A percentile compares a stretch with the other conserved stretches of the same genome.
These are phyloP conservation scores for Macrochelys suwanniensis DNA, from an alignment of 2,797 vertebrate species.

Conservation along the genomic window DNA sequence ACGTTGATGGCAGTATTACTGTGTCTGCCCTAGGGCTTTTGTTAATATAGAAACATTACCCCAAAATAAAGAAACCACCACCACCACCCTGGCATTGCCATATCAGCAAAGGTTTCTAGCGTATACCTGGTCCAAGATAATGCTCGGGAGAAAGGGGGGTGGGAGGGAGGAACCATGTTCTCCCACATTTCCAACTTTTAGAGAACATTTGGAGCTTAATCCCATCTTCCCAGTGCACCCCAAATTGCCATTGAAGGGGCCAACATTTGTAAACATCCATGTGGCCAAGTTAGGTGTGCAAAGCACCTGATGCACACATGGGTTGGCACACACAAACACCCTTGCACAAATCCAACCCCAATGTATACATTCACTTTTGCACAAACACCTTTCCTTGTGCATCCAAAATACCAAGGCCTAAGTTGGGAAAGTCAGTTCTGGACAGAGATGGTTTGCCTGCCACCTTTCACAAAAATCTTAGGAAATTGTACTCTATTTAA, in stretches of 20 bases:
- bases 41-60: fast-evolving
- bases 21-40: fast-evolving
- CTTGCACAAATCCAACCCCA: neutral
- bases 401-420: constrained; percentile 6
- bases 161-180: fast-evolving
- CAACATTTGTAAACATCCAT: fast-evolving
- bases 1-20: neutral
- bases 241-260: neutral
- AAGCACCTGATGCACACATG: fast-evolving
- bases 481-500: neutral
- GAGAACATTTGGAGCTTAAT: fast-evolving
- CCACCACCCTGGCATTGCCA: neutral
- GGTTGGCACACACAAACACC: neutral
- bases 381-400: fast-evolving
- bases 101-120: neutral
- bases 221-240: neutral
- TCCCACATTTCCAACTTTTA: neutral
- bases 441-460: neutral
- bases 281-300: neutral
- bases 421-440: neutral
- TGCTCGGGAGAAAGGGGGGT: fast-evolving
- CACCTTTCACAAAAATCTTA: neutral
- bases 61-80: neutral
- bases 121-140: neutral
- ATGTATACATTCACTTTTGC: fast-evolving